phyloP scores from a whole-genome alignment of 1,140 invertebrate genomes.

The Ladona fulva region DNA sequence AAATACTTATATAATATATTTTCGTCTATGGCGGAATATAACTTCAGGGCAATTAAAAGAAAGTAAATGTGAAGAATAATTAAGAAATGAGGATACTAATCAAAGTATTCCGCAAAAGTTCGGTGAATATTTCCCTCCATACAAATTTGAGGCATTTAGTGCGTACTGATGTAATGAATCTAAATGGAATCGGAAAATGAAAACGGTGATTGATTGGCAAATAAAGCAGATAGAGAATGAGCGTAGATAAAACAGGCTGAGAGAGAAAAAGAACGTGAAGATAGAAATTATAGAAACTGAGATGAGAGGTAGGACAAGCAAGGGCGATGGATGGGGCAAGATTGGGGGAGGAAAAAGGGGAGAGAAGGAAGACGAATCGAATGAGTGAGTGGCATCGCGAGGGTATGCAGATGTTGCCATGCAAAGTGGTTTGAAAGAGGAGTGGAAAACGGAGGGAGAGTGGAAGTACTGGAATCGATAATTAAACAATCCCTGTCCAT shows the following conservation, averaged over 20 bases:
- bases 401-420: constrained; percentile 3
- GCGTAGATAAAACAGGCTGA: not conserved
- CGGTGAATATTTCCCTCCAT: too few species aligned
- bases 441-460: not conserved
- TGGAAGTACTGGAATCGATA: constrained; percentile 2
- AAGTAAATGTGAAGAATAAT: too few species aligned
- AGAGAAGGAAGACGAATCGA: not conserved
- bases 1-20: too few species aligned
- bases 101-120: too few species aligned
- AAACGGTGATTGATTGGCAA: too few species aligned
- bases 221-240: too few species aligned
- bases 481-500: constrained; percentile 9
- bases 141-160: too few species aligned
- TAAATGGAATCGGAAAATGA: too few species aligned
- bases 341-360: not conserved
- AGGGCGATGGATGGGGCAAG: not conserved
- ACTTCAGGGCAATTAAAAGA: too few species aligned
- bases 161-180: too few species aligned
- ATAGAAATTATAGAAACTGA: not conserved
- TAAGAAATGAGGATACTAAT: too few species aligned
- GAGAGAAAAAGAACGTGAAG: not conserved
- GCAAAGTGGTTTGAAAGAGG: constrained; percentile 4
- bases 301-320: not conserved
- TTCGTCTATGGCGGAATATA: too few species aligned
- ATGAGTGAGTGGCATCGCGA: not conserved